Evolutionary conservation across 2,797 vertebrate species (phyloP).

Genomic region (Cygnus olor): DNA sequence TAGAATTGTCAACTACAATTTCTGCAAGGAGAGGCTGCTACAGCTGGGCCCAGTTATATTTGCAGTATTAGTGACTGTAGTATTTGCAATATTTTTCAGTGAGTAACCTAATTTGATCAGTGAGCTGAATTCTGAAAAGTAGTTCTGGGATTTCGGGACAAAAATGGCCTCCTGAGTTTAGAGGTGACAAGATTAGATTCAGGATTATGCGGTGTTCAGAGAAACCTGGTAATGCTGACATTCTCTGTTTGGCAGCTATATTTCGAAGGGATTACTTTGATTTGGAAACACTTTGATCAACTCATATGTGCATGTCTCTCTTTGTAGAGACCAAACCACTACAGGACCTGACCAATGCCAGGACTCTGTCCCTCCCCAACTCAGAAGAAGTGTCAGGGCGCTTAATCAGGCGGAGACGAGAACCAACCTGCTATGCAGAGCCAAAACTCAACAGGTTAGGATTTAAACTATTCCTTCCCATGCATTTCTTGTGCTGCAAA

Average conservation of each 20-base stretch:
- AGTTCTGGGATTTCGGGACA: background rate
- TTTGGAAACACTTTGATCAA: background rate
- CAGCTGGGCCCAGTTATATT: background rate
- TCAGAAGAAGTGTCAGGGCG: background rate
- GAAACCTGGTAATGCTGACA: background rate
- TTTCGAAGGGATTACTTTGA: background rate
- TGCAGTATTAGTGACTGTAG: background rate
- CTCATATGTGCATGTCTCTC: background rate
- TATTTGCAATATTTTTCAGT: background rate
- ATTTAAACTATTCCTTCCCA: background rate
- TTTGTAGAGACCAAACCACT: slow-evolving; percentile 59
- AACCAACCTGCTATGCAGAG: slow-evolving; percentile 58
- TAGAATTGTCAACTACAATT: background rate
- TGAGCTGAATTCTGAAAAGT: background rate
- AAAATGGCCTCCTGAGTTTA: background rate
- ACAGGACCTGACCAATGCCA: slow-evolving; percentile 58
- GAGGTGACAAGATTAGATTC: background rate
- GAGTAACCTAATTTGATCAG: background rate
- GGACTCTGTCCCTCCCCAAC: background rate
- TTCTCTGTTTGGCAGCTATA: background rate
- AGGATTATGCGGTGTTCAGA: background rate
- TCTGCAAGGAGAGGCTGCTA: background rate
- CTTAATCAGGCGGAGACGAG: background rate
- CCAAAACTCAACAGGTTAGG: slow-evolving; percentile 61
- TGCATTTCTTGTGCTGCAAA: background rate